Percentiles rank a stretch among this genome's conserved stretches.
phyloP scores from a whole-genome alignment of 2,888 invertebrate species.

The Tiliacea aurago region DNA sequence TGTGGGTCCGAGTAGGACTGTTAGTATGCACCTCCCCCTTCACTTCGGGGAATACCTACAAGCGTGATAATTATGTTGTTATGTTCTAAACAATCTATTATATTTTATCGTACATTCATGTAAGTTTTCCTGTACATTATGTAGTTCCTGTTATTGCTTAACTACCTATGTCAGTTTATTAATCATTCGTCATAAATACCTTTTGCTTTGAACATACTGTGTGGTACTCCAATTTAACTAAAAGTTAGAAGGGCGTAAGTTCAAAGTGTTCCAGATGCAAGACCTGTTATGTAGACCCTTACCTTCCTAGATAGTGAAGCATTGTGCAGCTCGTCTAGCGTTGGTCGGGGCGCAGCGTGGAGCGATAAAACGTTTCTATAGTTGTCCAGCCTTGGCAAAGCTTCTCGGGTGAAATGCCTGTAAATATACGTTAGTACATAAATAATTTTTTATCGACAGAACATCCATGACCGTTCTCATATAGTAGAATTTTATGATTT shows the following conservation, averaged over 20 bases:
- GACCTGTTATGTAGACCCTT: constrained; percentile 72
- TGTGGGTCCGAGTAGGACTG: neutral
- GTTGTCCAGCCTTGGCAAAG: constrained; percentile 96
- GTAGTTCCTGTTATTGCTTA: neutral
- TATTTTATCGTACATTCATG: neutral
- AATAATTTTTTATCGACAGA: constrained; percentile 23
- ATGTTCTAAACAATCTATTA: neutral
- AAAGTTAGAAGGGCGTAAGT: neutral
- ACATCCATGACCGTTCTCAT: neutral
- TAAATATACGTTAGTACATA: constrained; percentile 59
- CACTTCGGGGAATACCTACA: neutral
- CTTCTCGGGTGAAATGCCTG: constrained; percentile 96
- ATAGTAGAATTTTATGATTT: neutral
- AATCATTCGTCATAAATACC: neutral
- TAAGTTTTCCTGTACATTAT: constrained; percentile 15
- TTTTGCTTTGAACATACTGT: neutral
- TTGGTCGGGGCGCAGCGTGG: constrained; percentile 96
- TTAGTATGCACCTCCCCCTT: neutral
- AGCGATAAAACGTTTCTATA: constrained; percentile 97
- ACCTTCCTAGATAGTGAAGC: constrained; percentile 95
- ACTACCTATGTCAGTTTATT: neutral
- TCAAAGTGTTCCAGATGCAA: neutral
- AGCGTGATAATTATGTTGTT: neutral
- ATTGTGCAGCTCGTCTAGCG: constrained; percentile 97
- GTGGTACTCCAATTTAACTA: neutral